Evolutionary conservation across 2,888 invertebrate genomes (phyloP).

Genomic region (Agriopis leucophaearia): DNA sequence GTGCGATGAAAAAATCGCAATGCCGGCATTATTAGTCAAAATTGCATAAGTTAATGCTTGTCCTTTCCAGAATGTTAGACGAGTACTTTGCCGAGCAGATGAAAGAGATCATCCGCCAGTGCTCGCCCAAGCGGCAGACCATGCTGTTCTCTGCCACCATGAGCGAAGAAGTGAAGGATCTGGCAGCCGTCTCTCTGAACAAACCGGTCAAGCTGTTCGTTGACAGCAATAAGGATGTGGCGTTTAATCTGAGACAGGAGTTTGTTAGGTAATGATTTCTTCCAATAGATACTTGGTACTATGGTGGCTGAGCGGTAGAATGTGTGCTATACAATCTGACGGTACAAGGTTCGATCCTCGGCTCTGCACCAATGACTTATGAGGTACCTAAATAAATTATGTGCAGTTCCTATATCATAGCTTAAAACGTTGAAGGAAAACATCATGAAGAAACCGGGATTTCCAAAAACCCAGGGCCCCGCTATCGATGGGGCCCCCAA

Average conservation of each 20-base stretch:
- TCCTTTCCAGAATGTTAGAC: constrained; percentile 93
- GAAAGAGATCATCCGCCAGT: constrained; percentile 98
- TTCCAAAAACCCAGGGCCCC: no score
- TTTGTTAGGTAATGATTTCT: constrained; percentile 89
- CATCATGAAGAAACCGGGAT: no score
- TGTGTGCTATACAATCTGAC: no score
- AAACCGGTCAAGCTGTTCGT: constrained; percentile 98
- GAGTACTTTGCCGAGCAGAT: constrained; percentile 99
- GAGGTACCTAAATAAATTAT: no score
- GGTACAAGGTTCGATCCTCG: no score
- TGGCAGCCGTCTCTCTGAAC: constrained; percentile 96
- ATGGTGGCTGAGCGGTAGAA: no score
- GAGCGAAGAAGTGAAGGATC: constrained; percentile 98
- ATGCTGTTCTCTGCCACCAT: constrained; percentile 99
- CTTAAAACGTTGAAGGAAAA: no score
- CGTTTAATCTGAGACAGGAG: constrained; percentile 97
- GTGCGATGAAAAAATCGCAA: no score
- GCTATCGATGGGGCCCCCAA: no score
- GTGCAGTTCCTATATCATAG: no score
- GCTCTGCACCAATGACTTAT: no score
- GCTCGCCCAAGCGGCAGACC: constrained; percentile 96
- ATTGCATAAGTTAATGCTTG: background rate
- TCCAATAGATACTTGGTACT: background rate
- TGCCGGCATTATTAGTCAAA: background rate
- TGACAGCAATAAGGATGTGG: constrained; percentile 98